Evolutionary conservation across 2,113 vertebrate species (phyloP).

Genomic region (Struthio camelus): DNA sequence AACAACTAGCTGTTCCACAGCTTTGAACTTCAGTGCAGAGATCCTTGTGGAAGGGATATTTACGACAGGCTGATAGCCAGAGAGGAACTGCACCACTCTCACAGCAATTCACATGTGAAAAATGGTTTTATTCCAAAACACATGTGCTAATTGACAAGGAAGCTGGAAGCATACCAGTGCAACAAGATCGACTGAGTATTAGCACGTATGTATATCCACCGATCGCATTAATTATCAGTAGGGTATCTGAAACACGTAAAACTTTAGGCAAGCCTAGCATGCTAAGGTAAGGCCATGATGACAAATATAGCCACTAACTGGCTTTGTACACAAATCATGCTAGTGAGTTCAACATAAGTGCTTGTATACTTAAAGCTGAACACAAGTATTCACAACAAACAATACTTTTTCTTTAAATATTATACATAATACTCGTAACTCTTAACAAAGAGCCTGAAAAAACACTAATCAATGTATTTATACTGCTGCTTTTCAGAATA

Average conservation of each 20-base stretch:
- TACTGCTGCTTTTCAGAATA: not conserved
- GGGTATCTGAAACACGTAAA: not conserved
- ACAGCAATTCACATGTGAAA: not conserved
- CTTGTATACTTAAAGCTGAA: not conserved
- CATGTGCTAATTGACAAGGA: fast-evolving
- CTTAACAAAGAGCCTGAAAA: not conserved
- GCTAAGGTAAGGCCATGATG: not conserved
- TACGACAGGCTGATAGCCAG: fast-evolving
- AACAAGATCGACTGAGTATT: not conserved
- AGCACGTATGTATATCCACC: not conserved
- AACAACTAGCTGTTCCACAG: not conserved
- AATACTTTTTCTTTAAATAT: not conserved
- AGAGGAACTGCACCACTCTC: not conserved
- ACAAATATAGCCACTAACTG: not conserved
- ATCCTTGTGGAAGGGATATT: not conserved
- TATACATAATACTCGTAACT: not conserved
- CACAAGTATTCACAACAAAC: not conserved
- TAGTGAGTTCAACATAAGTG: not conserved
- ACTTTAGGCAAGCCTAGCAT: not conserved
- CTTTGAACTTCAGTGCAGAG: not conserved
- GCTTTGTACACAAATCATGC: not conserved
- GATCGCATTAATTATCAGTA: not conserved
- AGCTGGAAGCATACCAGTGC: not conserved
- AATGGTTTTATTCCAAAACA: not conserved
- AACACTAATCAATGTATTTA: not conserved